Evolutionary conservation across 2,797 vertebrate species (phyloP).

Genomic region (Chaetodon trifasciatus): DNA sequence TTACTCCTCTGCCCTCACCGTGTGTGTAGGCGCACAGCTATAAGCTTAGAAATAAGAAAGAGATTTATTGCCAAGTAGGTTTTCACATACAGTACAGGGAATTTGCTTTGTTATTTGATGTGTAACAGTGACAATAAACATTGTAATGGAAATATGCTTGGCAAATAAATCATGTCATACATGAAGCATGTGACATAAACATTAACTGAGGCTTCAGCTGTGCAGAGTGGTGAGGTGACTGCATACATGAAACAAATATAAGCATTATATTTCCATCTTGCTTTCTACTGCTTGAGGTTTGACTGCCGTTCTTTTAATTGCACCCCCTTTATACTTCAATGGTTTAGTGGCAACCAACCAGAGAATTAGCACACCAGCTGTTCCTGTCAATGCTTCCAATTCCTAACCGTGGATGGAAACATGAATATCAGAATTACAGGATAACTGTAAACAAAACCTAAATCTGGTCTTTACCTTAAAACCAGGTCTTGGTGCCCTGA

Average conservation of each 20-base stretch:
- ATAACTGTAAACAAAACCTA: neutral
- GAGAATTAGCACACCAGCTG: neutral
- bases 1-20: neutral
- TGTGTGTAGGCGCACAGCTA: neutral
- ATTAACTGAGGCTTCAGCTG: neutral
- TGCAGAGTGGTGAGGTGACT: too few species aligned
- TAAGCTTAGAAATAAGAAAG: neutral
- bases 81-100: neutral
- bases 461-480: neutral
- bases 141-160: neutral
- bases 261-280: neutral
- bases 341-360: neutral
- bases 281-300: neutral
- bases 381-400: neutral
- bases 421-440: neutral
- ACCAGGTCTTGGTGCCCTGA: neutral
- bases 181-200: too few species aligned
- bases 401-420: neutral
- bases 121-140: neutral
- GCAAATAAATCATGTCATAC: too few species aligned
- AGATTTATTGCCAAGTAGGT: neutral
- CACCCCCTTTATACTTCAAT: neutral
- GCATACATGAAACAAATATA: neutral
- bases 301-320: neutral
- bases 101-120: neutral